phyloP scores from a whole-genome alignment of 2,888 invertebrate genomes.

The Conus canariensis region DNA sequence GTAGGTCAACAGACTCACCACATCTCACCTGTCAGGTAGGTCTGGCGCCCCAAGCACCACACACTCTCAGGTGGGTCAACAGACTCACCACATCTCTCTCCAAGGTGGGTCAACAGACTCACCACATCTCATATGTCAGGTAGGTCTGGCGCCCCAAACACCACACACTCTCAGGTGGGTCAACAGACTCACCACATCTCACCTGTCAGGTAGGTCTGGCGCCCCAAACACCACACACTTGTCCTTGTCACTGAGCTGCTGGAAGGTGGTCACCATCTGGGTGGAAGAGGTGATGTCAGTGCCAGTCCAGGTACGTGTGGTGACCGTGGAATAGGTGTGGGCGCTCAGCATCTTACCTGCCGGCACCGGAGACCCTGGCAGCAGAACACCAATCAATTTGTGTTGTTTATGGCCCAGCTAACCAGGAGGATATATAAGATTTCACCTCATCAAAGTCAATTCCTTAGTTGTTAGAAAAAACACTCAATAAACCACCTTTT shows the following conservation, averaged over 20 bases:
- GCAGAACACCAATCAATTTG: not conserved
- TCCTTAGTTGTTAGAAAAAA: too few species aligned
- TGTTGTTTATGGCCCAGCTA: too few species aligned
- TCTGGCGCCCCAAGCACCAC: too few species aligned
- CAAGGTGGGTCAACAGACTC: not conserved
- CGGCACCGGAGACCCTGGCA: conserved; percentile 52
- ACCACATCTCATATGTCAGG: too few species aligned
- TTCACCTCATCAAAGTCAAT: not conserved
- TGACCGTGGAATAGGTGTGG: conserved; percentile 69
- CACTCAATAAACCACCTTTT: too few species aligned
- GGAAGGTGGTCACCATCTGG: conserved; percentile 64
- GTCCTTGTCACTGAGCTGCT: conserved; percentile 71
- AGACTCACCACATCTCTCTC: not conserved
- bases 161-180: too few species aligned
- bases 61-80: too few species aligned
- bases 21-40: too few species aligned
- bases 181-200: not conserved
- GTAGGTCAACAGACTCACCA: too few species aligned
- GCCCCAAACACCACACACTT: conserved; percentile 70
- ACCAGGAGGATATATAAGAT: not conserved
- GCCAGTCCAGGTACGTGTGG: conserved; percentile 71
- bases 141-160: too few species aligned
- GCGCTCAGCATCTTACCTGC: conserved; percentile 63
- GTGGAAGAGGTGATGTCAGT: conserved; percentile 72
- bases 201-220: not conserved